Evolutionary conservation across 2,113 vertebrate species (phyloP), one percentile per base, ranked within the genome.

Genomic region (Ceuthmochares aereus): DNA sequence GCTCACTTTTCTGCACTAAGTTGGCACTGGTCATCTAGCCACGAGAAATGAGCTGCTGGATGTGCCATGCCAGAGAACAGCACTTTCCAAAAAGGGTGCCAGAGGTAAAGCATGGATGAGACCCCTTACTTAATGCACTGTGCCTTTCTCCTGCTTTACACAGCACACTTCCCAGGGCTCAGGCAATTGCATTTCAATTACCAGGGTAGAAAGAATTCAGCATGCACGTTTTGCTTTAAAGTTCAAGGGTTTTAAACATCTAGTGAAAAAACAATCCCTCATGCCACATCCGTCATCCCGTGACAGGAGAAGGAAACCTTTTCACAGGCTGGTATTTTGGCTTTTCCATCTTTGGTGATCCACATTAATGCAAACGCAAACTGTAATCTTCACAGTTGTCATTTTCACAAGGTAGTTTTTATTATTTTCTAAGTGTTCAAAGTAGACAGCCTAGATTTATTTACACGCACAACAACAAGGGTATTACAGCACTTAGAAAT

Each of bases 381-480:
- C 59, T 62, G 47, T 47, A 74, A 78, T 89, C 60, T 92, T 92
- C 60, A 34, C 20, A 60, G 43, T 7, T 86, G 72, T 90, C 67
- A 75, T 86, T 92, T 79, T 78, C 83, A 90, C 64, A 81, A 86
- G 43, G 79, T 49, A 52, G 63, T 30, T 94, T 85, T 74, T 67
- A 86, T n/a, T 70, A 22, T 32, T 82, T 79, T 42, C 2, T 59
- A 74, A 68, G 32, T 17, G 21, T 87, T 87, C 18, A 2, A 86
- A 92, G 72, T 13, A 91, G 74, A 74, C 36, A 56, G 36, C 11
- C 18, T 58, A 27, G 18, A 84, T 76, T 70, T 76, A 78, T 45
- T 69, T 58, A 82, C 37, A 43, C 12, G 15, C 89, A 86, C 29
- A 55, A 73, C 91, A 90, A 2, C 40, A 84, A 43, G 17, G 55